phyloP scores from a whole-genome alignment of 2,888 invertebrate genomes.

The Acleris sparsana region DNA sequence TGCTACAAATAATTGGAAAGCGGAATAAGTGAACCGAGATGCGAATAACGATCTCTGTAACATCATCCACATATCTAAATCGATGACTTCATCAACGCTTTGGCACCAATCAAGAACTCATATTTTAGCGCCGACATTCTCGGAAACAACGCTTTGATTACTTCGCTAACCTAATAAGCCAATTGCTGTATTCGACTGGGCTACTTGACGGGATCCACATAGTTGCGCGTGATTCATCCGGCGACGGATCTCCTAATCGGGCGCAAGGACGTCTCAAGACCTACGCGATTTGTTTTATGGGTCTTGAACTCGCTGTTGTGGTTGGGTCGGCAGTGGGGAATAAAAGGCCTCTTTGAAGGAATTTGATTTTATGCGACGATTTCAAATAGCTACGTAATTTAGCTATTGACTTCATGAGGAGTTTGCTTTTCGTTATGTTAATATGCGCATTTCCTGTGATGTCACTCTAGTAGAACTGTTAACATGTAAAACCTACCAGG shows the following conservation, averaged over 20 bases:
- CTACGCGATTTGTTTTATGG: slow-evolving; percentile 33
- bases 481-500: no score
- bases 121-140: not conserved
- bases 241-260: slow-evolving; percentile 25
- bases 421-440: not conserved
- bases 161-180: not conserved
- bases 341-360: slow-evolving; percentile 6
- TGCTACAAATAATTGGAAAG: no score
- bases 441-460: no score
- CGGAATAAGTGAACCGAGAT: no score
- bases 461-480: no score
- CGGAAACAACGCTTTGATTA: not conserved
- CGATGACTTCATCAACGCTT: not conserved
- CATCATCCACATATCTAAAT: not conserved
- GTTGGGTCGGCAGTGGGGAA: not conserved
- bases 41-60: not conserved
- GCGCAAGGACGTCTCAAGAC: slow-evolving; percentile 34
- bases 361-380: not conserved
- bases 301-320: slow-evolving; percentile 15
- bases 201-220: slow-evolving; percentile 5
- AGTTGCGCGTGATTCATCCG: slow-evolving; percentile 29
- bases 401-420: not conserved
- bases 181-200: not conserved
- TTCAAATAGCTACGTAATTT: not conserved
- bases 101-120: not conserved